These are phyloP conservation scores for Corythoichthys haematopterus DNA, from an alignment of 2,113 vertebrate genomes.

Conservation along the genomic window DNA sequence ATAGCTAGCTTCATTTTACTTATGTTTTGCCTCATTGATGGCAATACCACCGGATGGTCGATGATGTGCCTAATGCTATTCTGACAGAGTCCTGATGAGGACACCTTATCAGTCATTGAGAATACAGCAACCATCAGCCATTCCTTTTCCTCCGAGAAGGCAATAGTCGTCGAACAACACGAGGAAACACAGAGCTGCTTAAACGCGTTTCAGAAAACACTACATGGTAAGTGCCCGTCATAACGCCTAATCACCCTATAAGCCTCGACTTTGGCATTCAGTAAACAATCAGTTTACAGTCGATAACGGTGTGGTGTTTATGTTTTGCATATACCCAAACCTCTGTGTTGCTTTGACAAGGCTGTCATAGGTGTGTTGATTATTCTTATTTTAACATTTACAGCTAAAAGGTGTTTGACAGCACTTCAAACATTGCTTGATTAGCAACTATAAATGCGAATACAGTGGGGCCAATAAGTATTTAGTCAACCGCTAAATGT, in stretches of 20 bases:
- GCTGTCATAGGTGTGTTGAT: neutral
- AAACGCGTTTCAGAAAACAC: slow-evolving; percentile 48
- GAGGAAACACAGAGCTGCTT: slow-evolving; percentile 41
- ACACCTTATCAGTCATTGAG: slow-evolving; percentile 45
- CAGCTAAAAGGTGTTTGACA: neutral
- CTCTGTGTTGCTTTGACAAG: neutral
- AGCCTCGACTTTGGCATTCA: neutral
- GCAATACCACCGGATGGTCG: neutral
- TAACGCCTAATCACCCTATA: neutral
- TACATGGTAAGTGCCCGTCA: slow-evolving; percentile 47
- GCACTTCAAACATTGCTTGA: neutral
- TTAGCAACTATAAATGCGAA: neutral
- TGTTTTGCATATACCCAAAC: neutral
- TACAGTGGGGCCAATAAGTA: neutral
- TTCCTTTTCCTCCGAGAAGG: slow-evolving; percentile 8
- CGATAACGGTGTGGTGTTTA: neutral
- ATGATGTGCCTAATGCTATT: slow-evolving; percentile 20
- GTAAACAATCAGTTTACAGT: neutral
- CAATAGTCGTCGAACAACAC: slow-evolving; percentile 13
- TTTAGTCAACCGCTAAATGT: too few species aligned
- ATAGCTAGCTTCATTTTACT: slow-evolving; percentile 25
- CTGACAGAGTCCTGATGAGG: slow-evolving; percentile 57
- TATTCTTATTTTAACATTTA: neutral
- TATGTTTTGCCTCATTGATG: slow-evolving; percentile 14
- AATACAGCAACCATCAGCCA: slow-evolving; percentile 48